These are phyloP conservation scores for Temnothorax curvispinosus DNA, from an alignment of 1,140 invertebrate species.

Conservation along the genomic window DNA sequence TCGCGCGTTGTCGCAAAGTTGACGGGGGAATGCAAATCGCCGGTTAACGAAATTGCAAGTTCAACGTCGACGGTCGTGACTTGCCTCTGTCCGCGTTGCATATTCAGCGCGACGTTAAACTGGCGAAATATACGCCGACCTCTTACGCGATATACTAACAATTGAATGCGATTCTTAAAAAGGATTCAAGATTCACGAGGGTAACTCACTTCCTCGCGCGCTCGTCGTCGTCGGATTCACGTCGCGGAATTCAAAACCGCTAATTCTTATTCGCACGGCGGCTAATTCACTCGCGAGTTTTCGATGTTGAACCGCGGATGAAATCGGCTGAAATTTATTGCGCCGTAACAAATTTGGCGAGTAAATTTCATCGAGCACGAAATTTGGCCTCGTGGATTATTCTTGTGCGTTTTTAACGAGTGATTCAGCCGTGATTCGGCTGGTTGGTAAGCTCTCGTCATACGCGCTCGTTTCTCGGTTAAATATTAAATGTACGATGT, in stretches of 20 bases:
- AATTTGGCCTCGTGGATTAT: slow-evolving; percentile 15
- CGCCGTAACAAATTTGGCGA: slow-evolving; percentile 5
- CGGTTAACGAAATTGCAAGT: slow-evolving; percentile 51
- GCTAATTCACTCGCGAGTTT: slow-evolving; percentile 1
- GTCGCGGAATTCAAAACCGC: neutral
- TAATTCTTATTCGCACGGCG: slow-evolving; percentile 11
- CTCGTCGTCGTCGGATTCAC: neutral
- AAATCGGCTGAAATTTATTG: slow-evolving; percentile 31
- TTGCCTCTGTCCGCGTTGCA: slow-evolving; percentile 18
- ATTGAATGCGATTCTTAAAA: slow-evolving; percentile 34
- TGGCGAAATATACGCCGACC: neutral
- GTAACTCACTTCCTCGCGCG: slow-evolving; percentile 24
- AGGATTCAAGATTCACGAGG: slow-evolving; percentile 11
- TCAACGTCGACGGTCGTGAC: slow-evolving; percentile 21
- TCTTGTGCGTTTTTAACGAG: slow-evolving; percentile 1
- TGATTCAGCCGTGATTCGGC: slow-evolving; percentile 6
- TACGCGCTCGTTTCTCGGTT: neutral
- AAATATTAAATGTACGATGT: slow-evolving; percentile 31
- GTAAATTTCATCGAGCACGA: slow-evolving; percentile 17
- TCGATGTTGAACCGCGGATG: neutral
- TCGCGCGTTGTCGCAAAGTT: neutral
- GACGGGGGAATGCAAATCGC: slow-evolving; percentile 33
- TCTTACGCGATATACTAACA: neutral
- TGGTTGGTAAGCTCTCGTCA: neutral
- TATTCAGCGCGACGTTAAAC: slow-evolving; percentile 37